These are phyloP conservation scores for Apis cerana DNA, from an alignment of 1,140 invertebrate genomes.

Conservation along the genomic window DNA sequence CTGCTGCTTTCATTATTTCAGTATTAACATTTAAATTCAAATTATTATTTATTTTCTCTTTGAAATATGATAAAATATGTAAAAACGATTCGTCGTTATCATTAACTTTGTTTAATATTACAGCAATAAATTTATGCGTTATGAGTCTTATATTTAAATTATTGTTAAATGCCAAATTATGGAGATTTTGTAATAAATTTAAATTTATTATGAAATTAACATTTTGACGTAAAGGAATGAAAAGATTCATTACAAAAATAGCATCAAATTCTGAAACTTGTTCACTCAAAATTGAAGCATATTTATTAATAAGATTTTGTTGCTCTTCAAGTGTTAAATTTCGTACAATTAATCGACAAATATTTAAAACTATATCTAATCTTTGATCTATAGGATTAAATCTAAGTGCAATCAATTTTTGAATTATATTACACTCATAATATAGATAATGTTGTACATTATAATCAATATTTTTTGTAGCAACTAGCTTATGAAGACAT, in stretches of 20 bases:
- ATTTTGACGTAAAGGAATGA: slow-evolving; percentile 63
- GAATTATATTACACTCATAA: slow-evolving; percentile 64
- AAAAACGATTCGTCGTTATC: slow-evolving; percentile 38
- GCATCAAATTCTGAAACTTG: slow-evolving; percentile 60
- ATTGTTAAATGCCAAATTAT: slow-evolving; percentile 54
- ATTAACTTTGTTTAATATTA: slow-evolving; percentile 70
- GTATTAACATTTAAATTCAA: slow-evolving; percentile 51
- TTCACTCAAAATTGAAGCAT: slow-evolving; percentile 44
- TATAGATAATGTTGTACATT: slow-evolving; percentile 70
- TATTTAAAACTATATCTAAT: slow-evolving; percentile 59
- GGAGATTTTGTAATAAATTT: slow-evolving; percentile 58
- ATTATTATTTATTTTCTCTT: slow-evolving; percentile 58
- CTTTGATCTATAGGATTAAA: slow-evolving; percentile 42
- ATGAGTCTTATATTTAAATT: slow-evolving; percentile 33
- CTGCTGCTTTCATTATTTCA: slow-evolving; percentile 51
- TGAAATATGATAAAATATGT: slow-evolving; percentile 51
- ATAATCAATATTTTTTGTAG: slow-evolving; percentile 55
- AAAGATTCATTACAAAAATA: slow-evolving; percentile 62
- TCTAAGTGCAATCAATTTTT: slow-evolving; percentile 63
- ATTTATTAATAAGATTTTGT: slow-evolving; percentile 43
- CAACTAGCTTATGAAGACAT: slow-evolving; percentile 68
- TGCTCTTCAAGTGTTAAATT: slow-evolving; percentile 58
- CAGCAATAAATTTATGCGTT: slow-evolving; percentile 63
- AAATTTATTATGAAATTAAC: slow-evolving; percentile 49
- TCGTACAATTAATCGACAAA: slow-evolving; percentile 66